These are phyloP conservation scores for Miniopterus natalensis DNA, from an alignment of 2,113 vertebrate genomes.

Conservation along the genomic window DNA sequence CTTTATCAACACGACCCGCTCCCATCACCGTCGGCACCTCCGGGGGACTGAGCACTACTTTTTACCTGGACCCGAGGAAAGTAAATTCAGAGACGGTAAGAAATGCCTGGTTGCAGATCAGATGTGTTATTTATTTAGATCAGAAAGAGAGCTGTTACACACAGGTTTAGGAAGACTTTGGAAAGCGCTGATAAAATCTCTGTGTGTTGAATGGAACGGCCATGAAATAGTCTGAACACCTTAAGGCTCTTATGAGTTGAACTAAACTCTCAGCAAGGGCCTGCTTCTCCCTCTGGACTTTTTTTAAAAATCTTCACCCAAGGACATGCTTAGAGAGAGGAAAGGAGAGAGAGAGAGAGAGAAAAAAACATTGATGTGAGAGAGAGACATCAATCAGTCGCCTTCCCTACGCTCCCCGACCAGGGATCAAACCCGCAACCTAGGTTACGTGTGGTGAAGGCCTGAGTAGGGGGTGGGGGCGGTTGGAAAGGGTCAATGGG, in stretches of 20 bases:
- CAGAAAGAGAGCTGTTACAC: slow-evolving; percentile 55
- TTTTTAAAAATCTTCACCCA: background rate
- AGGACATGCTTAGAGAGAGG: background rate
- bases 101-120: slow-evolving; percentile 67
- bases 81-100: slow-evolving; percentile 73
- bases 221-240: slow-evolving; percentile 68
- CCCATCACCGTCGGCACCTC: slow-evolving; percentile 61
- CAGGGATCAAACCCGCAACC: background rate
- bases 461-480: no score
- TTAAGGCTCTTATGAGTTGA: slow-evolving; percentile 53
- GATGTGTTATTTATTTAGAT: slow-evolving; percentile 77
- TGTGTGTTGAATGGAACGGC: slow-evolving; percentile 32
- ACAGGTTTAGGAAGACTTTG: slow-evolving; percentile 63
- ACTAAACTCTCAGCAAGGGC: slow-evolving; percentile 59
- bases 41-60: slow-evolving; percentile 66
- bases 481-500: no score
- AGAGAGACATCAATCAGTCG: background rate
- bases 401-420: background rate
- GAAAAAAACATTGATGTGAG: background rate
- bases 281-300: background rate
- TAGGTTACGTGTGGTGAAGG: background rate
- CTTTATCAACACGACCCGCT: slow-evolving; percentile 69
- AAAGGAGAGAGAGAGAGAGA: no score
- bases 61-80: slow-evolving; percentile 69
- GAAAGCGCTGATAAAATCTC: slow-evolving; percentile 70